phyloP scores from a whole-genome alignment of 2,888 invertebrate genomes.

The Polymixis lichenea region DNA sequence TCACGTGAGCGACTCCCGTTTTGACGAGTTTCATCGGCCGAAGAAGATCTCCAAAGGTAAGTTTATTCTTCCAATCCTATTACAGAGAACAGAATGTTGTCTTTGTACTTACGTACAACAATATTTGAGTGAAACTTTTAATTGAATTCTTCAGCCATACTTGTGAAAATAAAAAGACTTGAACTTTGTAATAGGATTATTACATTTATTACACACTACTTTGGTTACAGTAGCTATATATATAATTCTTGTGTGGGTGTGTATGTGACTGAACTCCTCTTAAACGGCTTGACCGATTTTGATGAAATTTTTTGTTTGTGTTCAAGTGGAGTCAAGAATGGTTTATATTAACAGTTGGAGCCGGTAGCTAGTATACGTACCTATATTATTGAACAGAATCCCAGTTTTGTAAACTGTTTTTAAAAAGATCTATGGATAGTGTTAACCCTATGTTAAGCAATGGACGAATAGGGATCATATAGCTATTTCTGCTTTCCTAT shows the following conservation, averaged over 20 bases:
- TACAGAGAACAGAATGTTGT: not conserved
- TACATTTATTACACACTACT: constrained; percentile 12
- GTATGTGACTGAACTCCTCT: no score
- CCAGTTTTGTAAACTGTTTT: not conserved
- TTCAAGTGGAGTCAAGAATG: no score
- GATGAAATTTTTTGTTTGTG: no score
- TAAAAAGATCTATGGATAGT: not conserved
- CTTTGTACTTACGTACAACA: not conserved
- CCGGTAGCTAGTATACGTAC: no score
- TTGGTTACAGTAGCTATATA: not conserved
- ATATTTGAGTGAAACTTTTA: constrained; percentile 24
- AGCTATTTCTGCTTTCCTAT: not conserved
- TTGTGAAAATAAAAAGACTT: not conserved
- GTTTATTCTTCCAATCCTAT: constrained; percentile 16
- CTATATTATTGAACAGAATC: not conserved
- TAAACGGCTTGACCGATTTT: no score
- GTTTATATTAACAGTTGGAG: no score
- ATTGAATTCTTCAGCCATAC: constrained; percentile 1
- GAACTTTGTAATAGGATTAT: constrained; percentile 24
- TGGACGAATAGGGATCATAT: not conserved
- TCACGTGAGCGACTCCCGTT: not conserved
- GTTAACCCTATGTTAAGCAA: not conserved
- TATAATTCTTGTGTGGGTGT: no score
- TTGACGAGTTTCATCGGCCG: not conserved
- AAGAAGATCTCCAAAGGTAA: constrained; percentile 6